A percentile compares a stretch with the other conserved stretches of the same genome.
Conservation (phyloP, 2,113 vertebrate species). For the Bufo bufo region DNA sequence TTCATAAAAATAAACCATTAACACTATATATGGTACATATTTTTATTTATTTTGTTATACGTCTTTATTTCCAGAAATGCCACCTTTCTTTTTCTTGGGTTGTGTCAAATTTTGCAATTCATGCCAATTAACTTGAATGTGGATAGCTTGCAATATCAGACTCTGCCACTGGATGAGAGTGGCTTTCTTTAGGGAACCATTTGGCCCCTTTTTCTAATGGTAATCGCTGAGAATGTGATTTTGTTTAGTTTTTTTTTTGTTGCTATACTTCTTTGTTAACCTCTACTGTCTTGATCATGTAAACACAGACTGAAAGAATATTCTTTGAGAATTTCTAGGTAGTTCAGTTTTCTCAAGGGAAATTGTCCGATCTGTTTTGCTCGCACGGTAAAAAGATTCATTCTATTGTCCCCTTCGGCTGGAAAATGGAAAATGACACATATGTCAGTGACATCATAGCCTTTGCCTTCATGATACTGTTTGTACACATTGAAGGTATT, state of each 20-base stretch:
- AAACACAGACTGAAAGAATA: neutral
- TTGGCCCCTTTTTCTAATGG: neutral
- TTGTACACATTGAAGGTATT: constrained; percentile 37
- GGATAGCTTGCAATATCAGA: too few species aligned
- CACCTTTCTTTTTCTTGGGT: too few species aligned
- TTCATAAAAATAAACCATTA: too few species aligned
- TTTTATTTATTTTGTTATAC: too few species aligned
- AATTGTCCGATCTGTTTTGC: neutral
- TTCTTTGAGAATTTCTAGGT: neutral
- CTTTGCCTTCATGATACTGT: neutral
- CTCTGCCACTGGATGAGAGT: too few species aligned
- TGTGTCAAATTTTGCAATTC: too few species aligned
- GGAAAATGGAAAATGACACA: constrained; percentile 3
- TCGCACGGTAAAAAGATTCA: neutral
- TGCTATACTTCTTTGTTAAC: neutral
- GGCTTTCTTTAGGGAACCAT: too few species aligned
- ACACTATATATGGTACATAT: too few species aligned
- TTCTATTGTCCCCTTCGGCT: constrained; percentile 21
- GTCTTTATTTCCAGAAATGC: too few species aligned
- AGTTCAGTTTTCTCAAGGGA: neutral
- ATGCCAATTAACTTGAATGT: too few species aligned
- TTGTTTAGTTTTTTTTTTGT: too few species aligned
- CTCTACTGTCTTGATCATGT: neutral
- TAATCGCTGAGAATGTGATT: neutral
- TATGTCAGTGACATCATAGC: constrained; percentile 27